Base-by-base conservation (phyloP, 2,888 invertebrate genomes). In the Marronus borbonicus region DNA sequence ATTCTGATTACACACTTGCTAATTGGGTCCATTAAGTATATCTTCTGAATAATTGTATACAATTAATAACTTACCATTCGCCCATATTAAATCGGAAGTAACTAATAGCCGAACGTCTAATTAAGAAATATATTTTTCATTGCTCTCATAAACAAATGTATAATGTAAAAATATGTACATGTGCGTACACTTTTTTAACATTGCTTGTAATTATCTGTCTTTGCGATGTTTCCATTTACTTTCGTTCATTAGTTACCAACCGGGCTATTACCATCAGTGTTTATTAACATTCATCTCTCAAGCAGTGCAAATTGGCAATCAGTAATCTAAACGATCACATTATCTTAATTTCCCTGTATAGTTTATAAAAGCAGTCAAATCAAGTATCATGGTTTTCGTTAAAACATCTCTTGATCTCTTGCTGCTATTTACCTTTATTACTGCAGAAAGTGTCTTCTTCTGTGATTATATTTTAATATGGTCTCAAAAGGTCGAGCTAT, bases 51-150 rank as follows among this genome's bases (percentile, higher is more conserved):
- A 62, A 62, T 62, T 28, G 24, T 2, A 14, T 10, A 31, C 8
- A 62, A 28, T 62, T 62, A 62, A 62, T 62, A 28, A 44, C 2
- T 44, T 8, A 12, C 1, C 12, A 8, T 12, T 44, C 8, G 44
- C 20, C 5, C 5, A 7, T 49, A 28, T 24, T 68, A 70, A 55
- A 31, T n/a, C 36, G 8, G 12, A 36, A 28, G 55, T 3, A 58
- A 60, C 36, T 72, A 36, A 74, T 60, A 14, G 24, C 44, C 24
- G 7, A 44, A 60, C 28, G 12, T 44, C 60, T 62, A 44, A 44
- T 60, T 60, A 74, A 60, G 3, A 74, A 74, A 60, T 74, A 60
- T 44, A 74, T 39, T 49, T 74, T 62, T 60, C 49, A 74, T 74
- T 74, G 44, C 60, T 20, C 5, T 3, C 50, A 50, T 50, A 68